Conservation (phyloP, 2,888 invertebrate species). For the Drosophila acutilabella region DNA sequence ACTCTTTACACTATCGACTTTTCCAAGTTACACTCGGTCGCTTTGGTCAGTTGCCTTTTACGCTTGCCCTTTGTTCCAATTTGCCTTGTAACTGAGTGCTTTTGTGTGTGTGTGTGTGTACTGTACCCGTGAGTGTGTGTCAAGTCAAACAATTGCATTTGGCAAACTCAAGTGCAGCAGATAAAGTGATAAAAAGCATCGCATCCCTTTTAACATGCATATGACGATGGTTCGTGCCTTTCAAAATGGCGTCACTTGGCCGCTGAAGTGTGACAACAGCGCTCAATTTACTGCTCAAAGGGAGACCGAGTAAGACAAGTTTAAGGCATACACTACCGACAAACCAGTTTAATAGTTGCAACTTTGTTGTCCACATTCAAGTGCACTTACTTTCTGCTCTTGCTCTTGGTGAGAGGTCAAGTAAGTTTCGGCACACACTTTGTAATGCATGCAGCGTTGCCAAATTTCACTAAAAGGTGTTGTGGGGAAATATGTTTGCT, state of each 20-base stretch:
- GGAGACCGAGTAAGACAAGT: not conserved
- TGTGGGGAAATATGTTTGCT: constrained; percentile 2
- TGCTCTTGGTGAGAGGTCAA: too few relatives aligned
- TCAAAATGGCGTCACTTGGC: constrained; percentile 22
- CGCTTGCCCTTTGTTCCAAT: constrained; percentile 50
- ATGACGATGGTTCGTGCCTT: constrained; percentile 6
- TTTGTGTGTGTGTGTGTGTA: constrained; percentile 8
- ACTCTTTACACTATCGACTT: constrained; percentile 23
- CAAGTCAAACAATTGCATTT: constrained; percentile 72
- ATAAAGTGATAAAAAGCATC: constrained; percentile 63
- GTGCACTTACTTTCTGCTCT: not conserved
- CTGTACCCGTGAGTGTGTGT: constrained; percentile 29
- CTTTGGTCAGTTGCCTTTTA: constrained; percentile 45
- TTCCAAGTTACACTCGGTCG: constrained; percentile 25
- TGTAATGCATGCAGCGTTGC: not conserved
- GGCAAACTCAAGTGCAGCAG: constrained; percentile 74
- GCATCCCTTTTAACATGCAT: constrained; percentile 33
- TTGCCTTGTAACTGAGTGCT: constrained; percentile 6
- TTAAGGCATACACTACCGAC: not conserved
- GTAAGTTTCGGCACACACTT: not conserved
- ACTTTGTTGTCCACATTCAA: constrained; percentile 28
- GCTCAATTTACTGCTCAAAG: constrained; percentile 13
- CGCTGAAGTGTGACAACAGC: constrained; percentile 41
- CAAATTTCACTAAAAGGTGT: constrained; percentile 2
- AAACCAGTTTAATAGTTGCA: not conserved